Evolutionary conservation across 1,140 invertebrate species (phyloP), one percentile per base, ranked within the genome.

Genomic region (Sitodiplosis mosellana): DNA sequence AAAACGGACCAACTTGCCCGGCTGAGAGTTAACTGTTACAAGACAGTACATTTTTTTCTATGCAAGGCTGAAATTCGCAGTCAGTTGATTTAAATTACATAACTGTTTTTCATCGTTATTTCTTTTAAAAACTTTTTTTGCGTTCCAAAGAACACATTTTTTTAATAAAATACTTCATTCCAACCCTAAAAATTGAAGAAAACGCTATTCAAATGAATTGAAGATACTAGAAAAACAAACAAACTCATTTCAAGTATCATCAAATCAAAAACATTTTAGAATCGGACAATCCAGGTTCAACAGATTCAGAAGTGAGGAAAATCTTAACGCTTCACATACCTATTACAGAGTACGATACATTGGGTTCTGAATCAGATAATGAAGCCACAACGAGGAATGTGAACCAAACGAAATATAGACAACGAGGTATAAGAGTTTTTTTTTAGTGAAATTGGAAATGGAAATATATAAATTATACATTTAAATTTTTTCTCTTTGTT

Each of bases 251-350:
- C 11, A 47, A 47, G 14, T 46, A 53, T 58, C 60, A 63, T 63
- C 61, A 60, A 59, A 64, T 59, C 59, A 58, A 61, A 59, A 63
- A 64, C 60, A 69, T 80, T 80, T 65, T 78, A 81, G 81, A 85
- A 69, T 83, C 80, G 66, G 81, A 83, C 75, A 85, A 85, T 74
- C 73, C 83, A 72, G 80, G 81, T 63, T 83, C 80, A 63, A 83
- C 81, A 70, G 81, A 84, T 71, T 83, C 81, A 62, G 81, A 84
- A 71, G 81, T 84, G 69, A 84, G 83, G 78, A 83, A 83, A 76
- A 84, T 85, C 75, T 66, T 84, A 77, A 83, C 80, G 58, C 77
- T 85, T 66, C 81, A 84, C 75, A 80, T 84, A 72, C 81, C 81
- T 69, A 85, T 83, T 80, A 83, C 81, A 76, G 81, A 85, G 69